These are phyloP conservation scores for Aurelia sp. DNA, from an alignment of 30 jellyfish, hydroid and myxozoan species.

Conservation along the genomic window DNA sequence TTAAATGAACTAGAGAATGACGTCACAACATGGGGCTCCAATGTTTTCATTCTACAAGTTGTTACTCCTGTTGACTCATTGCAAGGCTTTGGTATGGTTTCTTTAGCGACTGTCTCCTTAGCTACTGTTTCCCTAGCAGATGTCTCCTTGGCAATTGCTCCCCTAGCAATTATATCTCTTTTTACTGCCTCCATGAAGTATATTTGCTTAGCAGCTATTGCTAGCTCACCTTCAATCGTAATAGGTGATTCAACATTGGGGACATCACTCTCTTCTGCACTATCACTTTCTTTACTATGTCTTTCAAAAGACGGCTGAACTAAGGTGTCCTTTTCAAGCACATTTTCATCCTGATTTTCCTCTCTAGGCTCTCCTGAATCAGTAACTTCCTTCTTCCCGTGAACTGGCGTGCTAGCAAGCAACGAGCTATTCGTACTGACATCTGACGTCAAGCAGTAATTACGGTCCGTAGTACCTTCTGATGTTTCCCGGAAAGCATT, in stretches of 20 bases:
- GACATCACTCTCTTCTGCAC: too few relatives aligned
- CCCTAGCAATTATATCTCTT: not conserved
- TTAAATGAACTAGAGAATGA: slow-evolving; percentile 27
- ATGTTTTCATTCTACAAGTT: not conserved
- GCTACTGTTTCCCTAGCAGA: not conserved
- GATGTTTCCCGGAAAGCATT: too few relatives aligned
- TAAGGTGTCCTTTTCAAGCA: not conserved
- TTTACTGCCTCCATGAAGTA: not conserved
- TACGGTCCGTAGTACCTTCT: too few relatives aligned
- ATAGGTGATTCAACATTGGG: too few relatives aligned
- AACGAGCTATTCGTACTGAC: slow-evolving; percentile 18
- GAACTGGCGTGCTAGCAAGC: slow-evolving; percentile 44
- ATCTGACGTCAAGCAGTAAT: not conserved
- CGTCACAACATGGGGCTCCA: slow-evolving; percentile 19
- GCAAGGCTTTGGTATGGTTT: not conserved
- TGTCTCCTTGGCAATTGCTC: not conserved
- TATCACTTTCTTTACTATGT: too few relatives aligned
- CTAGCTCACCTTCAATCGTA: too few relatives aligned
- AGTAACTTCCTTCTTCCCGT: not conserved
- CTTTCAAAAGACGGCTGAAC: too few relatives aligned
- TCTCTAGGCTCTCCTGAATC: not conserved
- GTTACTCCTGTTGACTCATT: not conserved
- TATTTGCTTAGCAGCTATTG: too few relatives aligned
- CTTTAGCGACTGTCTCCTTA: not conserved
- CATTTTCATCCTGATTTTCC: not conserved